Base-by-base conservation (phyloP, 2,797 vertebrate genomes). In the Clarias fuscus region DNA sequence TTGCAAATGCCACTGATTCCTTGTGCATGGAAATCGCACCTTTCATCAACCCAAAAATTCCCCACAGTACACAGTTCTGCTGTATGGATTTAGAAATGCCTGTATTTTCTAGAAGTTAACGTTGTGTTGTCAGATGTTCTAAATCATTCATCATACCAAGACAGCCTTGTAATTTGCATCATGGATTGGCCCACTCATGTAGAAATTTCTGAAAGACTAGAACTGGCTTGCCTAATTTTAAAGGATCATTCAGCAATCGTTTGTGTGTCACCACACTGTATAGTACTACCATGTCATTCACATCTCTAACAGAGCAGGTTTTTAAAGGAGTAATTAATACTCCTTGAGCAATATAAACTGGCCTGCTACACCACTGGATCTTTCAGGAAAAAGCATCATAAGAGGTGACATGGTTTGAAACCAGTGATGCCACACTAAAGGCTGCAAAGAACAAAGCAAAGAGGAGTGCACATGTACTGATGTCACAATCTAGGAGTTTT, bases 21-120 rank as follows among this genome's bases (percentile, higher is more conserved):
- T 20, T 3, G 11, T 10, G 68, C 70, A 27, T 80, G 7, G 59
- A 82, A 24, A 76, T 89, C 8, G 83, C 83, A 20, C 83, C 64
- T n/a, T 89, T 80, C 61, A 68, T 81, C 7, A 85, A 73, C 5
- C 67, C 17, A 65, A 83, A 70, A 30, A 53, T 40, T 82, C 75
- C 15, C 11, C 76, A 22, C 43, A 86, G 59, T 83, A 68, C 62
- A 86, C 71, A 56, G 59, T 82, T 33, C n/a, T 68, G 37, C 27
- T 56, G 56, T 64, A 43, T 79, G 84, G 64, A 83, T 59, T 11
- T 48, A 62, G 1, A 71, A 61, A 61, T 59, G 11, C 27, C 30
- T 78, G 53, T 37, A 37, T 58, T 14, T 6, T 61, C 56, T 56
- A 56, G 73, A 56, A 6, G 22, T 73, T 48, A n/a, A 53, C 6